Base-by-base conservation (phyloP, 1,140 invertebrate genomes). In the Drosophila miranda region DNA sequence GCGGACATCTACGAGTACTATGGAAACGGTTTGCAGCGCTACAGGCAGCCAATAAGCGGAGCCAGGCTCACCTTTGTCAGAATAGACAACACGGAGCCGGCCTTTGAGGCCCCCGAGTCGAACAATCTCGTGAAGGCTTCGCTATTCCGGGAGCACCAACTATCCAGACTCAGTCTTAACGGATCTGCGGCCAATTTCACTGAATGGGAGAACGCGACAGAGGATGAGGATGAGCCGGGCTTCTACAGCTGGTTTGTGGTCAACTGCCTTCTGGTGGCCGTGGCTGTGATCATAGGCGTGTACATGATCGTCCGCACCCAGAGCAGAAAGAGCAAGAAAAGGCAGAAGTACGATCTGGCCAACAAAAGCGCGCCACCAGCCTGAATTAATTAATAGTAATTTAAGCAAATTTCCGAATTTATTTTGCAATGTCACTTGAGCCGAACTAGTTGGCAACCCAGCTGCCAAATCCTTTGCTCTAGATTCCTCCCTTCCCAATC, bases 1-100 rank as follows among this genome's bases (percentile, higher is more conserved):
- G 88, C 88, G n/a, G 88, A 90, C 42, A 75, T 90, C 38, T 89
- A 80, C 51, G 88, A 90, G 55, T 90, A 90, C 34, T 90, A 66
- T 43, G 89, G 88, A 6, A 57, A 86, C 34, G 88, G 83, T 2
- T 34, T 90, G 5, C 58, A 64, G 30, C 78, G 75, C 1, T 89
- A 63, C 16, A 75, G 50, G 19, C 64, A 80, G 28, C 41, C 76
- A 6, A 49, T 90, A 7, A 14, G 38, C 2, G 53, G 55, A 6
- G 88, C 58, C 0, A 48, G 54, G 13, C 50, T 89, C 6, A 89
- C 80, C 0, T 82, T 89, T n/a, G 61, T 86, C 0, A 61, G 80
- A 3, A 89, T 90, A 11, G 88, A 90, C 19, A 71, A 60, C 11
- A 82, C 88, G 1, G 89, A 90, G 49, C 89, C 89, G 7, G 89